Base-by-base conservation (phyloP, 2,113 vertebrate genomes). In the Cynocephalus volans region DNA sequence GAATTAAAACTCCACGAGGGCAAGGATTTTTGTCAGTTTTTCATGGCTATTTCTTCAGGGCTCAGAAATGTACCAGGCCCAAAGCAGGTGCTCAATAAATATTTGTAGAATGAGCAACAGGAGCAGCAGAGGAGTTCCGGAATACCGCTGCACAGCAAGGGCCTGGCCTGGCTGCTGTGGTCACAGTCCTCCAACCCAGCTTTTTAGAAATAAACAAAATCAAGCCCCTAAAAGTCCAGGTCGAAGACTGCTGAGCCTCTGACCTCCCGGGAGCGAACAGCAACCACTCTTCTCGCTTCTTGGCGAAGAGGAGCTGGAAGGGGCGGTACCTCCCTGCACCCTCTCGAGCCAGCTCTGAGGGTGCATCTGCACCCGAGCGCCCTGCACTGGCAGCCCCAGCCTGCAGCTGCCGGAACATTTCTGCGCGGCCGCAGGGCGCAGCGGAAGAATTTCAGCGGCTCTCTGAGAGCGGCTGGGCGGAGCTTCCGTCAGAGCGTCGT, bases 331-430 rank as follows among this genome's bases (percentile, higher is more conserved):
- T 41, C 4, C 56, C 1, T 0, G 48, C 33, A 23, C 13, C 33
- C 1, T 10, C 33, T 1, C 1, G 45, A 19, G 5, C 48, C 64
- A 5, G 36, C 36, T 19, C 52, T 1, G 0, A 14, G 1, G 2
- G 21, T 1, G n/a, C 21, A 4, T 0, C 3, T 0, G 33, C 31
- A 36, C 36, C 0, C 1, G 5, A 26, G 54, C 56, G 8, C 52
- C 28, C 0, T 0, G 5, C 67, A 62, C 24, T 0, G 15, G 56
- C 41, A 11, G 28, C 1, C 0, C 1, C 12, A 2, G 0, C 11
- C 5, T 0, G 0, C 31, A 41, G 8, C 41, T 1, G 0, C 65
- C 97, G 98, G 98, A 98, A 98, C 97, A 18, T 0, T 90, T 10
- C 8, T n/a, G 23, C 19, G 1, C 8, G 6, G 14, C 50, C 5